phyloP scores from a whole-genome alignment of 2,797 vertebrate species.

The Fratercula arctica region DNA sequence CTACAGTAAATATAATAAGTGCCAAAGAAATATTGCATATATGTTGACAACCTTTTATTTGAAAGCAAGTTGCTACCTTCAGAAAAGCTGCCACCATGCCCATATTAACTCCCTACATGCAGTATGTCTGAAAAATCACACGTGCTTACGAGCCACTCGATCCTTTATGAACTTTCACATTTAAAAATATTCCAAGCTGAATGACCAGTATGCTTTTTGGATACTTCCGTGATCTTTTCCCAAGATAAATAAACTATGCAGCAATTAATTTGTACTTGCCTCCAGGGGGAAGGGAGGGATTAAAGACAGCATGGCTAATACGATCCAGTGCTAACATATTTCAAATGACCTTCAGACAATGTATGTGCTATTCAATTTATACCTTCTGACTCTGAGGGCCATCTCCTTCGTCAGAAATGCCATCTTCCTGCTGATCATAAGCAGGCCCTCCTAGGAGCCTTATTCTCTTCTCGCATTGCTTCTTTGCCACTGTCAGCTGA shows the following conservation, averaged over 20 bases:
- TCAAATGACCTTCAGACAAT: background rate
- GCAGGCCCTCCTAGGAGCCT: constrained; percentile 90
- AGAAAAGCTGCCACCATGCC: background rate
- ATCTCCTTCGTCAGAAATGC: constrained; percentile 84
- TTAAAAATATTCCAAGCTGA: background rate
- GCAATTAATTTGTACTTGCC: background rate
- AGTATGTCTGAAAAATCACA: background rate
- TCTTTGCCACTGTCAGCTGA: constrained; percentile 97
- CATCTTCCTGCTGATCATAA: constrained; percentile 90
- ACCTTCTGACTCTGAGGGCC: constrained; percentile 92
- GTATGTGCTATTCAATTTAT: background rate
- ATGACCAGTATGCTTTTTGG: fast-evolving
- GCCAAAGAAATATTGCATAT: background rate
- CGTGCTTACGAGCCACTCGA: fast-evolving
- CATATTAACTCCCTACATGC: background rate
- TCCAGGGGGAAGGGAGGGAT: background rate
- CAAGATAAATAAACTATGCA: background rate
- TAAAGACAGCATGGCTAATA: background rate
- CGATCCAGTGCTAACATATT: background rate
- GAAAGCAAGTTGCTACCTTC: background rate
- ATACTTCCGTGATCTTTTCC: background rate
- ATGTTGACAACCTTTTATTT: background rate
- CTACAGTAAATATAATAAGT: background rate
- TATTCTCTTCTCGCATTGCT: constrained; percentile 97
- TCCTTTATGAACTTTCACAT: background rate